Percentiles rank a stretch among this genome's conserved stretches.
phyloP scores from a whole-genome alignment of 2,888 invertebrate species.

The Xestia c-nigrum region DNA sequence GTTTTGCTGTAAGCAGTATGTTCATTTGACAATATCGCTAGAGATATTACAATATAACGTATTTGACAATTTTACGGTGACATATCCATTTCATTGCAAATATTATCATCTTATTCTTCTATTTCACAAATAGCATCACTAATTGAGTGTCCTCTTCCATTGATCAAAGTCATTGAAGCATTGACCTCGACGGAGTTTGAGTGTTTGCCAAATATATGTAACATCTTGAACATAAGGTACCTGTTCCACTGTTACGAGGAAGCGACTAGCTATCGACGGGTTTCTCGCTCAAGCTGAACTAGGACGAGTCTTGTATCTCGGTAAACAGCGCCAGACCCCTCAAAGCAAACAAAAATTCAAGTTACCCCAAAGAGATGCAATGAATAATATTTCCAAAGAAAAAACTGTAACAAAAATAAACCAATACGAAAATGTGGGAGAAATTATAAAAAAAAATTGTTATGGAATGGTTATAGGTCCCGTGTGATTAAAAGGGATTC shows the following conservation, averaged over 20 bases:
- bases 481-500: not conserved
- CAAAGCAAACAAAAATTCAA: not conserved
- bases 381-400: not conserved
- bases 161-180: constrained; percentile 55
- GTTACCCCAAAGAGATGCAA: not conserved
- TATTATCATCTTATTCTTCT: not conserved
- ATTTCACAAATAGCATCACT: not conserved
- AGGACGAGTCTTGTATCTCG: not conserved
- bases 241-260: not conserved
- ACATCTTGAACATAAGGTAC: not conserved
- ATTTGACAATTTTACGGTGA: too few relatives aligned
- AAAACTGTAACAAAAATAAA: too few relatives aligned
- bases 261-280: not conserved
- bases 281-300: not conserved
- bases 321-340: not conserved
- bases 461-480: too few relatives aligned
- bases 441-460: too few relatives aligned
- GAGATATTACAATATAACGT: too few relatives aligned
- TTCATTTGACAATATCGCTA: too few relatives aligned
- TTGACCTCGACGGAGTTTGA: constrained; percentile 56
- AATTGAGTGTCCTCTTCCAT: constrained; percentile 12
- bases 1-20: too few relatives aligned
- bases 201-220: constrained; percentile 52
- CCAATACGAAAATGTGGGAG: not conserved
- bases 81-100: not conserved